phyloP scores from a whole-genome alignment of 2,113 vertebrate genomes.

The Clarias gariepinus region DNA sequence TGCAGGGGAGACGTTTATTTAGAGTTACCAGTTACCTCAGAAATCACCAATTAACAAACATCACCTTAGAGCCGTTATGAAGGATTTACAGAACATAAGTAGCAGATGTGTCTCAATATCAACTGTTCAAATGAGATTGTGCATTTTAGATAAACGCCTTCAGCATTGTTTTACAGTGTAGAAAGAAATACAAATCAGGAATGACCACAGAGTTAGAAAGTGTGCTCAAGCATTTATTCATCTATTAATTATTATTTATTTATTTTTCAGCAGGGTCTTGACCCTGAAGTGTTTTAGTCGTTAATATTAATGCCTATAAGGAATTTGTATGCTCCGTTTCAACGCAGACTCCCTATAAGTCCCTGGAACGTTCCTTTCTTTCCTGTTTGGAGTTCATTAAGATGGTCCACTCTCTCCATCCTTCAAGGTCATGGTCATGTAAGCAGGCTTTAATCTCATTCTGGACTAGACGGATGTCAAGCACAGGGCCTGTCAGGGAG shows the following conservation, averaged over 20 bases:
- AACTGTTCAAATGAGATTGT: too few species aligned
- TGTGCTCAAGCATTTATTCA: too few species aligned
- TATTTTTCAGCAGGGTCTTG: background rate
- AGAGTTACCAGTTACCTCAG: too few species aligned
- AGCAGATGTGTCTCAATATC: too few species aligned
- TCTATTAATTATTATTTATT: background rate
- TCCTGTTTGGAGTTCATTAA: background rate
- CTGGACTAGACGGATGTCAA: background rate
- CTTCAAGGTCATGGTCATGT: constrained; percentile 27
- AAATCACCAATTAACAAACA: too few species aligned
- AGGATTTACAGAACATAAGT: too few species aligned
- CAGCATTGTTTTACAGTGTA: too few species aligned
- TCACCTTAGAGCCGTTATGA: too few species aligned
- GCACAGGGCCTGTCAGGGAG: background rate
- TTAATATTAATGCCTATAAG: background rate
- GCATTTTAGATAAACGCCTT: too few species aligned
- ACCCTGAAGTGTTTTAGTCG: background rate
- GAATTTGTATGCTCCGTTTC: background rate
- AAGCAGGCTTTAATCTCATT: constrained; percentile 10
- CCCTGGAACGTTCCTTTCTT: background rate
- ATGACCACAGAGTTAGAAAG: too few species aligned
- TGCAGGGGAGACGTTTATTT: too few species aligned
- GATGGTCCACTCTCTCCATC: background rate
- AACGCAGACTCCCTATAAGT: background rate
- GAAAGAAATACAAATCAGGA: too few species aligned